These are phyloP conservation scores for Drosophila rellima DNA, from an alignment of 2,888 invertebrate species.

Conservation along the genomic window DNA sequence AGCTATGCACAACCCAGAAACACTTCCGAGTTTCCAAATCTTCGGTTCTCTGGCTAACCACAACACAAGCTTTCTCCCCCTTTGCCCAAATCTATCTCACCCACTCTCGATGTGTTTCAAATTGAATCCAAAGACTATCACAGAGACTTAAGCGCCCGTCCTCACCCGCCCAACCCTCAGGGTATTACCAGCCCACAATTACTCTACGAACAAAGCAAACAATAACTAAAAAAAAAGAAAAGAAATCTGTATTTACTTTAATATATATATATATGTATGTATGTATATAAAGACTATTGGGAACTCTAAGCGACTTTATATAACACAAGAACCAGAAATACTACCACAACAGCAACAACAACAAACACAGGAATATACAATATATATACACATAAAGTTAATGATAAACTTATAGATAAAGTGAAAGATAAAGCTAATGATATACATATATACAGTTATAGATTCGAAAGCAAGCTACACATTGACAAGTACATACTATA, in stretches of 20 bases:
- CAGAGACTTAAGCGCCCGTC: slow-evolving; percentile 58
- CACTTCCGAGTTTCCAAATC: slow-evolving; percentile 31
- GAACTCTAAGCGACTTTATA: slow-evolving; percentile 38
- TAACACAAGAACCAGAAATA: slow-evolving; percentile 25
- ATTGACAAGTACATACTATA: slow-evolving; percentile 28
- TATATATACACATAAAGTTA: slow-evolving; percentile 26
- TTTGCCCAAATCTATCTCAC: background rate
- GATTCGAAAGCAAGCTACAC: slow-evolving; percentile 19
- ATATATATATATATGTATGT: slow-evolving; percentile 4
- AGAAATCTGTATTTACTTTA: slow-evolving; percentile 1
- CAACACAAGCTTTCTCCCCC: slow-evolving; percentile 1
- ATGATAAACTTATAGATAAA: slow-evolving; percentile 19
- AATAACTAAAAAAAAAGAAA: slow-evolving; percentile 3
- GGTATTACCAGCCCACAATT: slow-evolving; percentile 29
- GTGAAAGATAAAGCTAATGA: slow-evolving; percentile 15
- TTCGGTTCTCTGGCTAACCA: slow-evolving; percentile 35
- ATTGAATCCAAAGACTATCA: slow-evolving; percentile 52
- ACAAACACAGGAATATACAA: slow-evolving; percentile 27
- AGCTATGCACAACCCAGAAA: slow-evolving; percentile 56
- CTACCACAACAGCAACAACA: slow-evolving; percentile 4
- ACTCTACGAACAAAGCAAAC: slow-evolving; percentile 34
- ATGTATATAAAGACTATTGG: slow-evolving; percentile 29
- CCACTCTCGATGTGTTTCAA: slow-evolving; percentile 51
- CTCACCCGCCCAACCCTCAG: slow-evolving; percentile 55
- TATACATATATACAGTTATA: slow-evolving; percentile 20